These are phyloP conservation scores for Unio pictorum DNA, from an alignment of 2,888 invertebrate genomes.

Conservation along the genomic window DNA sequence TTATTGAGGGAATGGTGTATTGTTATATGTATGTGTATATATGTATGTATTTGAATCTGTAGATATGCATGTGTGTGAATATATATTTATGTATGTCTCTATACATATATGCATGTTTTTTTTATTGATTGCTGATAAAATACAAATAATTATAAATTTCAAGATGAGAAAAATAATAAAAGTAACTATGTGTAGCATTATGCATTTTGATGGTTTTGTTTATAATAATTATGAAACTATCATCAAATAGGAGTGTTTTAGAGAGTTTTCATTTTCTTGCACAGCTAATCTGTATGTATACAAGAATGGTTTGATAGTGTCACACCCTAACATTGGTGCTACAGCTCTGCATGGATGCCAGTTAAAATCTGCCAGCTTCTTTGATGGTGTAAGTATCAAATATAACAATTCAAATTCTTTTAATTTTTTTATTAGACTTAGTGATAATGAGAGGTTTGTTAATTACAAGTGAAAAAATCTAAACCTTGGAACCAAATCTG, in stretches of 20 bases:
- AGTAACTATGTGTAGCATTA: neutral
- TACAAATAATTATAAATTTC: no score
- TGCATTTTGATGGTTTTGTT: neutral
- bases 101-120: no score
- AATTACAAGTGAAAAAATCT: no score
- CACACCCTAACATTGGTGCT: slow-evolving; percentile 48
- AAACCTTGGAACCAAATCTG: no score
- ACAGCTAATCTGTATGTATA: slow-evolving; percentile 57
- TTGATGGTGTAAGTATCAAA: slow-evolving; percentile 61
- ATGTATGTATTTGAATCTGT: no score
- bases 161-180: slow-evolving; percentile 1
- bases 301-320: slow-evolving; percentile 55
- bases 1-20: no score
- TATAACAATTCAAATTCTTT: neutral
- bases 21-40: no score
- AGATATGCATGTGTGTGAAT: no score
- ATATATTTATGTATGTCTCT: no score
- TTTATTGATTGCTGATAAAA: no score
- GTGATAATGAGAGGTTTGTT: neutral
- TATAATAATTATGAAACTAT: no score
- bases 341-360: slow-evolving; percentile 52
- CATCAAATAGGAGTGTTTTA: no score
- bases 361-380: slow-evolving; percentile 52
- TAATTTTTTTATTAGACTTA: neutral
- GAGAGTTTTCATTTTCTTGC: slow-evolving; percentile 11